Evolutionary conservation across 2,888 invertebrate species (phyloP).

Genomic region (Hirtodrosophila trivittata): DNA sequence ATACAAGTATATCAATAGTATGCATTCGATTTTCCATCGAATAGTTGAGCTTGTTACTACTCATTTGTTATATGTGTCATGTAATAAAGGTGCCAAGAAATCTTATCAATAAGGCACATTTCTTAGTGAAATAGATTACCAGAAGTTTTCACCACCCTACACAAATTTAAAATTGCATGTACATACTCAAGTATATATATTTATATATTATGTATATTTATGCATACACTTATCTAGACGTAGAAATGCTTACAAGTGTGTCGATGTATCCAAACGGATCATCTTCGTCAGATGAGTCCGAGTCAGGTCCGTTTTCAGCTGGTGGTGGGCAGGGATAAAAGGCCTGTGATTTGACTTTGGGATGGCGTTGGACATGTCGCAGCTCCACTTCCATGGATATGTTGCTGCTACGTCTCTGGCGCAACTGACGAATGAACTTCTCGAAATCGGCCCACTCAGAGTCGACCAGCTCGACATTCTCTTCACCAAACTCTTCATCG

Average conservation of each 20-base stretch:
- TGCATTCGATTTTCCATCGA: too few relatives aligned
- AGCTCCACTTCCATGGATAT: slow-evolving; percentile 82
- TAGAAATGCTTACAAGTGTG: slow-evolving; percentile 82
- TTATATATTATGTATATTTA: neutral
- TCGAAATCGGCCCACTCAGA: slow-evolving; percentile 84
- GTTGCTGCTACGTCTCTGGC: slow-evolving; percentile 81
- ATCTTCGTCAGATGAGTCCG: slow-evolving; percentile 81
- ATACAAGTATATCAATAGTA: too few relatives aligned
- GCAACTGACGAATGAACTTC: slow-evolving; percentile 81
- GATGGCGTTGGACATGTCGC: slow-evolving; percentile 76
- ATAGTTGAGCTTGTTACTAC: too few relatives aligned
- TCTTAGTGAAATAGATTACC: slow-evolving; percentile 34
- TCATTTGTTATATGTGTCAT: too few relatives aligned
- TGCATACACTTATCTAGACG: neutral
- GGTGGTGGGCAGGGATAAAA: slow-evolving; percentile 84
- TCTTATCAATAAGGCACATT: slow-evolving; percentile 39
- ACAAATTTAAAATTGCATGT: too few relatives aligned
- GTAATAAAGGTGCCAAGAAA: slow-evolving; percentile 21
- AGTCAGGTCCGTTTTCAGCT: slow-evolving; percentile 80
- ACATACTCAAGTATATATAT: neutral
- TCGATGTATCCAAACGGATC: slow-evolving; percentile 83
- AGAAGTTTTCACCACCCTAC: neutral
- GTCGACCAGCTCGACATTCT: slow-evolving; percentile 83
- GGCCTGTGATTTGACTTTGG: slow-evolving; percentile 82
- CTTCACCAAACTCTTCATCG: slow-evolving; percentile 84